Conservation (phyloP, 1,140 invertebrate species). For the Oreohelix idahoensis region DNA sequence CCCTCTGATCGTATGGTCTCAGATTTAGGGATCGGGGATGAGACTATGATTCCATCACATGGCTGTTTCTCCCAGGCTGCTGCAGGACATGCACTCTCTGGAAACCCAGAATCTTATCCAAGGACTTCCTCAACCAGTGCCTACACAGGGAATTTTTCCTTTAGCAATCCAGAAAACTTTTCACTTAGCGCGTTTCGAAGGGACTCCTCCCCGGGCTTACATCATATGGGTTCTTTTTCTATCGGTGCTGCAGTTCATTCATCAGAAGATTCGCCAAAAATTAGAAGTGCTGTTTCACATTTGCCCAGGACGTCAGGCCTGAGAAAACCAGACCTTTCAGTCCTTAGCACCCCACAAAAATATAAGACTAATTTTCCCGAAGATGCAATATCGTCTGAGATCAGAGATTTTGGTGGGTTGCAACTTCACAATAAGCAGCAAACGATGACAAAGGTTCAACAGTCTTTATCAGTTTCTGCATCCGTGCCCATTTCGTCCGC, state of each 20-base stretch:
- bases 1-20: conserved; percentile 16
- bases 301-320: conserved; percentile 6
- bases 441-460: not conserved
- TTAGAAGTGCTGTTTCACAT: not conserved
- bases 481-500: not conserved
- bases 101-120: not conserved
- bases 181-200: not conserved
- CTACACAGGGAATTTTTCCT: not conserved
- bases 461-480: not conserved
- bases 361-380: not conserved
- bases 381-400: not conserved
- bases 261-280: not conserved
- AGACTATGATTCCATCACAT: not conserved
- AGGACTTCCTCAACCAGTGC: not conserved
- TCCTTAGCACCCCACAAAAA: not conserved
- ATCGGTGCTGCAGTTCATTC: not conserved
- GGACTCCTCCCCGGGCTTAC: not conserved
- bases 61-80: not conserved
- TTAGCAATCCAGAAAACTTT: not conserved
- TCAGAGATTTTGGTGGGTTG: not conserved
- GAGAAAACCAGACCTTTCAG: conserved; percentile 14
- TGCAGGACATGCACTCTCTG: not conserved
- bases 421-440: not conserved
- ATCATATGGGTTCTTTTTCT: not conserved
- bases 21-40: not conserved